Conservation (phyloP, 2,888 invertebrate species). For the Bhutanitis thaidina region DNA sequence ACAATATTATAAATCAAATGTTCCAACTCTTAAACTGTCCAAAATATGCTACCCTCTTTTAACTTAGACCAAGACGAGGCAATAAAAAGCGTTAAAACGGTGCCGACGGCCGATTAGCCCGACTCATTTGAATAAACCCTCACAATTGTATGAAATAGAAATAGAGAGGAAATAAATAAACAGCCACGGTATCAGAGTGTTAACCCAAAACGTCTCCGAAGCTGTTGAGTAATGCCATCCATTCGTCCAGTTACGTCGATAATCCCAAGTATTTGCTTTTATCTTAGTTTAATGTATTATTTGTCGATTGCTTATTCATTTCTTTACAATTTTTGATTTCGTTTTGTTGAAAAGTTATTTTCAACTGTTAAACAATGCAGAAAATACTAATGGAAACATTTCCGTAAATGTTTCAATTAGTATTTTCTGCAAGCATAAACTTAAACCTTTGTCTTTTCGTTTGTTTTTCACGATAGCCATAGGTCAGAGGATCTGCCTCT, state of each 20-base stretch:
- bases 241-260: slow-evolving; percentile 16
- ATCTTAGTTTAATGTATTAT: slow-evolving; percentile 7
- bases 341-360: too few relatives aligned
- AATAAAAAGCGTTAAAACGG: slow-evolving; percentile 41
- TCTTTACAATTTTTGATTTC: neutral
- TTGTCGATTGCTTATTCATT: neutral
- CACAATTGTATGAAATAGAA: slow-evolving; percentile 29
- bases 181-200: neutral
- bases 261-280: slow-evolving; percentile 11
- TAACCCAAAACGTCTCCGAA: slow-evolving; percentile 4
- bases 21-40: too few relatives aligned
- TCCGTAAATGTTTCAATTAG: too few relatives aligned
- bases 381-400: too few relatives aligned
- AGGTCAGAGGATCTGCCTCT: too few relatives aligned
- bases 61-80: slow-evolving; percentile 11
- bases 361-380: too few relatives aligned
- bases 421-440: too few relatives aligned
- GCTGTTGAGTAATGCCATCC: slow-evolving; percentile 3
- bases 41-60: slow-evolving; percentile 24
- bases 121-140: slow-evolving; percentile 57
- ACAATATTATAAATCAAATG: too few relatives aligned
- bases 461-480: too few relatives aligned
- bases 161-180: slow-evolving; percentile 10
- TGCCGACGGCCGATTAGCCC: slow-evolving; percentile 54
- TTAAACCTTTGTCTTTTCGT: too few relatives aligned